Base-by-base conservation (phyloP, 2,888 invertebrate species). In the Luffia ferchaultella region DNA sequence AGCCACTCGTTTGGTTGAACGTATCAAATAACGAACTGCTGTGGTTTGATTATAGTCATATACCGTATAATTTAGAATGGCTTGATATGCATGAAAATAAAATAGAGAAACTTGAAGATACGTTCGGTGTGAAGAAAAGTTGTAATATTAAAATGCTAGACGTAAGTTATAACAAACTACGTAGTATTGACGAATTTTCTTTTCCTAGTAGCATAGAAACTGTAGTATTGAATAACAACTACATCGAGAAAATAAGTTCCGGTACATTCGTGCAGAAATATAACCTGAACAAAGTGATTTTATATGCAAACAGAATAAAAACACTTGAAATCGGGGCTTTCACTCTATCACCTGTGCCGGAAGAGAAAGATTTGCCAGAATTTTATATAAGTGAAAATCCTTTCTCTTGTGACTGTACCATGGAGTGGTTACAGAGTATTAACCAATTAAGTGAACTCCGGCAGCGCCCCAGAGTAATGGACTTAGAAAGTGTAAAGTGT, bases 401-500 rank as follows among this genome's bases (percentile, higher is more conserved):
- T 53, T 90, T 94, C 69, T 86, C 89, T 60, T 95, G 95, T 72
- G 92, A 93, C 74, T 95, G 95, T 74, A 90, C 89, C 62, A 92
- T 94, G 92, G 93, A 93, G 75, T 95, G 94, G 93, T 70, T 94
- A 62, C 88, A 91, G 62, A 85, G 90, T 68, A 89, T 93, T 70
- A 92, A 92, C 83, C 91, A 91, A 77, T 80, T 91, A 68, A 88
- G 88, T 62, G 88, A 89, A 62, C 84, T 87, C 56, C 80, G 91
- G 51, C 91, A 91, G 67, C 90, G 92, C 71, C 93, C 93, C 45
- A 87, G 90, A 66, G 89, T 94, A 64, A 86, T 91, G 76, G 94
- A 94, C 83, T 86, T 93, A 70, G 91, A 92, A 68, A 87, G 88
- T 59, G 89, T 94, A 59, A 88, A 87, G 61, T 94, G 94, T 78